These are phyloP conservation scores for Osedax frankpressi DNA, from an alignment of 2,888 invertebrate species.

Conservation along the genomic window DNA sequence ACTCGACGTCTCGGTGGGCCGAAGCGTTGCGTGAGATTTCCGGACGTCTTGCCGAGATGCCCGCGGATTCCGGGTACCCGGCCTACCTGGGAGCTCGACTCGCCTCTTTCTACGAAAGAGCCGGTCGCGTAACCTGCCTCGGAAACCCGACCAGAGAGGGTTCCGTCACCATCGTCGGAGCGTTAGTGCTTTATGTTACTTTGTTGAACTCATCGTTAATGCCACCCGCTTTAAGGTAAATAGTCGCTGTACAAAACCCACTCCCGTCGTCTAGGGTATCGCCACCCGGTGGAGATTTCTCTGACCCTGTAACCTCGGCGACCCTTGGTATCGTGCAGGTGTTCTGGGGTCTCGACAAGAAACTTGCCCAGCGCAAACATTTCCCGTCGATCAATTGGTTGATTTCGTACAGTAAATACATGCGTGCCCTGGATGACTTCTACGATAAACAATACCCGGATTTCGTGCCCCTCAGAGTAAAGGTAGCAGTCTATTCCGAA, in stretches of 20 bases:
- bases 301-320: conserved; percentile 97
- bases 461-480: conserved; percentile 89
- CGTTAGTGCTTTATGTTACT: conserved; percentile 49
- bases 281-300: conserved; percentile 99
- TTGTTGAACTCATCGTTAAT: no score
- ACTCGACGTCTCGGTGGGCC: conserved; percentile 99
- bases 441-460: conserved; percentile 96
- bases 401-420: conserved; percentile 97
- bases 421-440: conserved; percentile 93
- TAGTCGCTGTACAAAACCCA: not conserved
- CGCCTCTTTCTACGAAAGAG: conserved; percentile 98
- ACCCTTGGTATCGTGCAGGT: conserved; percentile 97
- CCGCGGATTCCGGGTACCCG: conserved; percentile 86
- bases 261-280: conserved; percentile 57
- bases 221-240: not conserved
- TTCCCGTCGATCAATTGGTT: conserved; percentile 99
- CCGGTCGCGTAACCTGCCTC: conserved; percentile 88
- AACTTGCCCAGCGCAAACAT: conserved; percentile 94
- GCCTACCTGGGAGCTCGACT: conserved; percentile 94
- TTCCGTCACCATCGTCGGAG: conserved; percentile 96
- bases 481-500: conserved; percentile 51
- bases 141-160: conserved; percentile 97
- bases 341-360: conserved; percentile 98
- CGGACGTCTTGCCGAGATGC: conserved; percentile 98
- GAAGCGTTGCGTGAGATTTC: conserved; percentile 99